These are phyloP conservation scores for Rotaria socialis DNA, from an alignment of 2,888 invertebrate genomes.

Conservation along the genomic window DNA sequence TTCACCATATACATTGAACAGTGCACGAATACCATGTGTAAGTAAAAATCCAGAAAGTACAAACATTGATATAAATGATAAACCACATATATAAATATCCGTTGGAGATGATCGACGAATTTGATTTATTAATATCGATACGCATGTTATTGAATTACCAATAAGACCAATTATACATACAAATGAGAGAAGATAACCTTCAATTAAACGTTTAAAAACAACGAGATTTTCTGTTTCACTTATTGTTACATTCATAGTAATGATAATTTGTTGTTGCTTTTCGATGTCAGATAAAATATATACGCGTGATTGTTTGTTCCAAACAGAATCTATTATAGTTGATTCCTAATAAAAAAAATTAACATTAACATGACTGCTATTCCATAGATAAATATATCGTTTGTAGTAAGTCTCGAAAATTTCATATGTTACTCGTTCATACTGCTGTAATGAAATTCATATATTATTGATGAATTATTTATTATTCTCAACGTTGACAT, in stretches of 20 bases:
- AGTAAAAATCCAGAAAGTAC: background rate
- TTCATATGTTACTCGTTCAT: no score
- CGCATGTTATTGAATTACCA: background rate
- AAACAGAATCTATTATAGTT: background rate
- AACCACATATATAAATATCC: background rate
- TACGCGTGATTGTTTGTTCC: background rate
- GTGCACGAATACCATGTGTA: background rate
- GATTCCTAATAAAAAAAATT: background rate
- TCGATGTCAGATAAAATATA: background rate
- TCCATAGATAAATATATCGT: background rate
- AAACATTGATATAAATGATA: background rate
- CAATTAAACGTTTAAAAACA: background rate
- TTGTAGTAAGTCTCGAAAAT: no score
- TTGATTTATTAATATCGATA: background rate
- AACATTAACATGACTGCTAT: background rate
- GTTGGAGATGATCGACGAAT: background rate
- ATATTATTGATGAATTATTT: background rate
- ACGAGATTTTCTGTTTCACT: background rate
- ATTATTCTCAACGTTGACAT: background rate
- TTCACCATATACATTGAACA: background rate
- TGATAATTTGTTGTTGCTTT: background rate
- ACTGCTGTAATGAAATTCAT: background rate
- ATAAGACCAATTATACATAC: conserved; percentile 11
- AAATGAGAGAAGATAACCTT: background rate
- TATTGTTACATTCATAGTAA: background rate